phyloP scores from a whole-genome alignment of 2,797 vertebrate species.

The Anas bahamensis region DNA sequence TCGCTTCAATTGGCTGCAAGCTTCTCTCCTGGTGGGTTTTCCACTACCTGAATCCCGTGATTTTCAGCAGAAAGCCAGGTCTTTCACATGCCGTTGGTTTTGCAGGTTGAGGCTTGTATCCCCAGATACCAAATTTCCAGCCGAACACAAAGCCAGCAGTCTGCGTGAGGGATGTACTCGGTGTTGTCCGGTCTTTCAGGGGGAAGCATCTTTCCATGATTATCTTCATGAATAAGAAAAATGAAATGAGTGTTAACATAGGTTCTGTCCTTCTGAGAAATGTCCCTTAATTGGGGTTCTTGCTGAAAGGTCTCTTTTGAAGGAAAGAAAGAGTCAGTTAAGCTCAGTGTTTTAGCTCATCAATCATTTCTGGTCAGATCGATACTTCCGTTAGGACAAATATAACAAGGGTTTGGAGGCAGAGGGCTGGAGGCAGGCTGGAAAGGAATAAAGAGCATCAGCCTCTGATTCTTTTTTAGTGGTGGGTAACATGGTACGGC shows the following conservation, averaged over 20 bases:
- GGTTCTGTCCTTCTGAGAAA: neutral
- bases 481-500: neutral
- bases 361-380: neutral
- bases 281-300: neutral
- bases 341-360: neutral
- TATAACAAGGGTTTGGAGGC: neutral
- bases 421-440: neutral
- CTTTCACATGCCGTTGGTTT: neutral
- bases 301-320: neutral
- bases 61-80: neutral
- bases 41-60: neutral
- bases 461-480: constrained; percentile 4
- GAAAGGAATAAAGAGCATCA: neutral
- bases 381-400: neutral
- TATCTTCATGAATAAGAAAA: neutral
- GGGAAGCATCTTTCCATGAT: neutral
- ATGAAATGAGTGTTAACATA: neutral
- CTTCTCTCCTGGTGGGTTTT: constrained; percentile 14
- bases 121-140: neutral
- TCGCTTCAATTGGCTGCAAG: neutral
- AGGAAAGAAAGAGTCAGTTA: neutral
- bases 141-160: neutral
- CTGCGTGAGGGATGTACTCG: neutral
- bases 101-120: neutral
- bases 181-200: neutral